Conservation (phyloP, 2,113 vertebrate species). For the Lepus europaeus region DNA sequence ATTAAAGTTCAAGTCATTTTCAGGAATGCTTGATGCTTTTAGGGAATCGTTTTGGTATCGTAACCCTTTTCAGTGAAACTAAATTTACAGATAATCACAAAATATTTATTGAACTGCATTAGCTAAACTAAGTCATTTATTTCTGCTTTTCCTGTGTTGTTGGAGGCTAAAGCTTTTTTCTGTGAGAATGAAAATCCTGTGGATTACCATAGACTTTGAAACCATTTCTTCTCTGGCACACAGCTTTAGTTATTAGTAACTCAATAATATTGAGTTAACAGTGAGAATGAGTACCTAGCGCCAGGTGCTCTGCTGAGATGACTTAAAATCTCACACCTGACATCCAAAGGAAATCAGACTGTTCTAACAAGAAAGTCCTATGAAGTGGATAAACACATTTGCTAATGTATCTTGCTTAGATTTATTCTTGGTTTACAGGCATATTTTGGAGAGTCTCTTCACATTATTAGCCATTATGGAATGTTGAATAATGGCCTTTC, state of each 20-base stretch:
- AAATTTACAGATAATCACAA: slow-evolving; percentile 47
- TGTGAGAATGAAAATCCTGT: slow-evolving; percentile 30
- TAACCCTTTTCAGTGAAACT: slow-evolving; percentile 29
- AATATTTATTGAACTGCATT: slow-evolving; percentile 35
- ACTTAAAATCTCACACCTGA: neutral
- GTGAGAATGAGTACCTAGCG: neutral
- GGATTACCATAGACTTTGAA: neutral
- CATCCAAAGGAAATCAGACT: neutral
- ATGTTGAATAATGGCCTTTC: neutral
- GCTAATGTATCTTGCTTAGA: neutral
- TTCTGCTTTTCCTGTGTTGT: neutral
- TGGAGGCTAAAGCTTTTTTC: neutral
- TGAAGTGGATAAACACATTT: neutral
- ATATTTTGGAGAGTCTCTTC: neutral
- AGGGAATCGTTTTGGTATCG: slow-evolving; percentile 1
- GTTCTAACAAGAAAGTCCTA: neutral
- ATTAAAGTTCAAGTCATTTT: slow-evolving; percentile 55
- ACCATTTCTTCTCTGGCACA: neutral
- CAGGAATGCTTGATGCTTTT: slow-evolving; percentile 2
- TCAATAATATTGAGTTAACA: slow-evolving; percentile 46
- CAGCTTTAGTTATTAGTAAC: neutral
- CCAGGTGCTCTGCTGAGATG: neutral
- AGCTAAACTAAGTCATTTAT: neutral
- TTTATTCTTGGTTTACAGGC: neutral
- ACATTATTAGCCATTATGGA: neutral